Evolutionary conservation across 2,113 vertebrate species (phyloP), one percentile per base, ranked within the genome.

Genomic region (Suncus etruscus): DNA sequence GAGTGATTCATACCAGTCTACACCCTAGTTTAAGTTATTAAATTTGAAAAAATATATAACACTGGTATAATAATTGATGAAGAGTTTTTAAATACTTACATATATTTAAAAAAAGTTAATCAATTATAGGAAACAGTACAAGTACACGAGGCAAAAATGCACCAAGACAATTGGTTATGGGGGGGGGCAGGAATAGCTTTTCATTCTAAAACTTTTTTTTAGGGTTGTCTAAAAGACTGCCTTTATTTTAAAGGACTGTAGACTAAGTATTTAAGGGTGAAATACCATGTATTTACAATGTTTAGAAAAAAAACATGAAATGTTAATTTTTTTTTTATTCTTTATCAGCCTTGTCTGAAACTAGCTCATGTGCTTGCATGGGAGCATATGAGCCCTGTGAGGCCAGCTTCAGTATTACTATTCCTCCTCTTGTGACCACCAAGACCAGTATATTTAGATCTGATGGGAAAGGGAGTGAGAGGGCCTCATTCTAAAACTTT

Each of bases 81-180:
- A 70, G 58, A 73, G 18, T 45, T 69, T 77, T 73, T 32, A 95
- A 93, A 93, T 7, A 86, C 27, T 76, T 80, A 84, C 68, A n/a
- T n/a, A 54, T 73, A 75, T 51, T 86, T 90, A 94, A 83, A n/a
- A 83, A n/a, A 83, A 86, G 66, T 94, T 92, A 89, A 94, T 89
- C 95, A 88, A 92, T 92, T 80, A 90, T 51, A 31, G 63, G 32
- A 73, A 88, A 29, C 31, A 32, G 27, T 20, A 45, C 16, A 65
- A 91, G 31, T 47, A 75, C 86, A 88, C 63, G 47, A 63, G 14
- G 18, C 82, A 86, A 73, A 91, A 91, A 90, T 61, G 9, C 4
- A 86, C 24, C 2, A 75, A 22, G 80, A 86, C 88, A 83, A 91
- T n/a, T 91, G 92, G 68, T 31, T 80, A 81, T 72, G 61, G 50